These are phyloP conservation scores for Lucilia sericata DNA, from an alignment of 1,140 invertebrate genomes.

Conservation along the genomic window DNA sequence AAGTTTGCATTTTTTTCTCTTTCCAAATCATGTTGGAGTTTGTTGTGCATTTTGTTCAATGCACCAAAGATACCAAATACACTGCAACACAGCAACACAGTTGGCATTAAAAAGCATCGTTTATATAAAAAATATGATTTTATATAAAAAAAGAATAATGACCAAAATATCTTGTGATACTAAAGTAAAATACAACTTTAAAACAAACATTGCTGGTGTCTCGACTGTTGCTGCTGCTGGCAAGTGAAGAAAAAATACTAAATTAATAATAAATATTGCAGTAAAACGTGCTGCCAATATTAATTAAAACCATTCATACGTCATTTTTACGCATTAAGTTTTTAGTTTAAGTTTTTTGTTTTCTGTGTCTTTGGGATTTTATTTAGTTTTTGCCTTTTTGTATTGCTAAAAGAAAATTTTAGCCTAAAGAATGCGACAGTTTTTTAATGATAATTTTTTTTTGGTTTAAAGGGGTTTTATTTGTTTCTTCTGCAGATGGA, in stretches of 20 bases:
- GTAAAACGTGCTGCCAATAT: constrained; percentile 31
- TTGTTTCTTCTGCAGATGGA: too few relatives aligned
- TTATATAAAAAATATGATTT: neutral
- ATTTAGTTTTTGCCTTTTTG: too few relatives aligned
- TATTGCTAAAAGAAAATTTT: neutral
- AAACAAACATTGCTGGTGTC: too few relatives aligned
- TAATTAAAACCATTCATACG: constrained; percentile 30
- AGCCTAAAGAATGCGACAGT: neutral
- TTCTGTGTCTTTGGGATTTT: too few relatives aligned
- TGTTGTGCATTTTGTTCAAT: constrained; percentile 4
- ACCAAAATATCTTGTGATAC: neutral
- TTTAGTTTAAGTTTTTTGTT: neutral
- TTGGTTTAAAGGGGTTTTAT: too few relatives aligned
- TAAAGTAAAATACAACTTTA: too few relatives aligned
- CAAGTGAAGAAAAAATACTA: neutral
- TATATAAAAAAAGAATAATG: neutral
- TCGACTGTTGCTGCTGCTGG: neutral
- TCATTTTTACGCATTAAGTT: constrained; percentile 24
- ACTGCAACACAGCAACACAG: neutral
- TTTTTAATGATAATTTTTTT: neutral
- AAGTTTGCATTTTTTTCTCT: neutral
- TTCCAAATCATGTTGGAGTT: neutral
- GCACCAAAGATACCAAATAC: neutral
- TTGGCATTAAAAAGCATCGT: constrained; percentile 20
- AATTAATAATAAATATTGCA: constrained; percentile 36